Percentiles rank a stretch among this genome's conserved stretches.
phyloP scores from a whole-genome alignment of 37 sponge, comb jelly and placozoan genomes.

The Ephydatia muelleri region DNA sequence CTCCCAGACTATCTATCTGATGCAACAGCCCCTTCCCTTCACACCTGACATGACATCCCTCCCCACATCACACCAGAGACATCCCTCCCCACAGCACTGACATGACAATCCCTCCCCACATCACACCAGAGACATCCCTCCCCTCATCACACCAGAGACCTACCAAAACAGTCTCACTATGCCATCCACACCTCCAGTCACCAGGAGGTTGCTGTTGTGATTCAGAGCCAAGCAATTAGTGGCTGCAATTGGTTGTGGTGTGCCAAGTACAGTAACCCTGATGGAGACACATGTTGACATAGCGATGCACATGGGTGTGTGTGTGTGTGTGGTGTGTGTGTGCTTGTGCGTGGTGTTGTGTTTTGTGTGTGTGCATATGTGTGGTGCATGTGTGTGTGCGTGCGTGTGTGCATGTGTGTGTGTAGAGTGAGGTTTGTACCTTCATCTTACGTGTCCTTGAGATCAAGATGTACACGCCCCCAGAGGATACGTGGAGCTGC shows the following conservation, averaged over 20 bases:
- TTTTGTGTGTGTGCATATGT: background rate
- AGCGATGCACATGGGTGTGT: too few relatives aligned
- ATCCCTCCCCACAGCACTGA: too few relatives aligned
- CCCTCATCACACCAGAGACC: background rate
- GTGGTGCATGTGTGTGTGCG: conserved; percentile 25
- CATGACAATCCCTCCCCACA: too few relatives aligned
- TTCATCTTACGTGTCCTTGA: conserved; percentile 55
- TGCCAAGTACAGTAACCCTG: background rate
- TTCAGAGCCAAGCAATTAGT: conserved; percentile 89
- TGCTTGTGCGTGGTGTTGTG: too few relatives aligned
- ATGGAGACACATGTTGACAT: background rate
- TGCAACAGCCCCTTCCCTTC: background rate
- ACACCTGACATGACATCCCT: too few relatives aligned
- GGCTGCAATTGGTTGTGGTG: conserved; percentile 17
- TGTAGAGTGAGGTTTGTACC: conserved; percentile 4
- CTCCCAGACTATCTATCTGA: background rate
- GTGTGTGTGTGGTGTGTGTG: too few relatives aligned
- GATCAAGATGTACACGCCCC: conserved; percentile 61
- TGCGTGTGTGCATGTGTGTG: conserved; percentile 1
- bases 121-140: too few relatives aligned
- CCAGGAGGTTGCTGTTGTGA: conserved; percentile 92
- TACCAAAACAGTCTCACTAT: conserved; percentile 88
- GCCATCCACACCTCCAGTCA: conserved; percentile 93
- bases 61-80: too few relatives aligned
- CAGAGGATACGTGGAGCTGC: conserved; percentile 14